Evolutionary conservation across 2,113 vertebrate species (phyloP), one percentile per base, ranked within the genome.

Genomic region (Brachyistius frenatus): DNA sequence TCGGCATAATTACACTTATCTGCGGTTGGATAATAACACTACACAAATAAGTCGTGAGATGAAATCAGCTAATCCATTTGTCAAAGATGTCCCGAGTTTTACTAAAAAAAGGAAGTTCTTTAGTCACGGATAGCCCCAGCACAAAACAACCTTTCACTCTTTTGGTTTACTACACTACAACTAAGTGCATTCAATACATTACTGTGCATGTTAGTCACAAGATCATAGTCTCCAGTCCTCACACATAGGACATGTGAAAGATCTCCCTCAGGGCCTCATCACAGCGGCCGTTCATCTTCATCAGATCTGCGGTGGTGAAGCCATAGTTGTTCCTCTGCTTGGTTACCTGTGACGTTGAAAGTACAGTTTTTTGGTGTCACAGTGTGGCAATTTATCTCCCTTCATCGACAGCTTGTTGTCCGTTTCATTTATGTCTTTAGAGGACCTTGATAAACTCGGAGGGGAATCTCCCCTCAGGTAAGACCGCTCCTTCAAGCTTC

Each of bases 221-320:
- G 35, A 41, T 86, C 5, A 3, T 30, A 10, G 15, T 62, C 15
- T 69, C 23, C 23, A 23, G 23, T 23, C 41, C 97, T 97, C 94
- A 99, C 97, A 98, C 91, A 64, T 98, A 99, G 65, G 97, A 99
- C 95, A 98, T 97, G 82, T 99, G 97, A 90, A 98, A 98, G 86
- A 99, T 99, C 95, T 99, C 98, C 94, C 95, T 95, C 81, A 99
- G 91, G 74, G 97, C 97, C 86, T 98, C 97, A 53, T 99, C 95
- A 80, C 97, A 98, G 91, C 97, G 96, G 92, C 98, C 96, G 86
- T 99, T 99, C 97, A 99, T 96, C 94, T 97, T 99, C 92, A 99
- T 96, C 91, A 99, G 92, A 90, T 98, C 97, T 52, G 94, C 85
- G 41, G 96, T 96, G 75, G 96, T 99, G 92, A 98, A 99, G 89